phyloP scores from a whole-genome alignment of 2,888 invertebrate species.

The Tortrix viridana region DNA sequence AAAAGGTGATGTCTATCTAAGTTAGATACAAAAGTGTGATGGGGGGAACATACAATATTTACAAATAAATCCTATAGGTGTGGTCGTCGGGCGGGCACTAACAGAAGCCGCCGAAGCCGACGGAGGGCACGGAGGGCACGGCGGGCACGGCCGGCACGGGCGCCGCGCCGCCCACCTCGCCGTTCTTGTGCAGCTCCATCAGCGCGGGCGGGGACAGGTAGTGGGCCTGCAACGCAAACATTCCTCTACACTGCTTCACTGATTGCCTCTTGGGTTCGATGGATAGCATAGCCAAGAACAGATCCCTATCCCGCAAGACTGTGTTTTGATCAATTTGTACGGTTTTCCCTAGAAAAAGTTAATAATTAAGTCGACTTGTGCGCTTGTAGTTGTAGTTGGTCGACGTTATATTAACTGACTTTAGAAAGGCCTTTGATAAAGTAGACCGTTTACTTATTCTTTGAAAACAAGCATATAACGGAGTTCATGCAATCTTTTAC shows the following conservation, averaged over 20 bases:
- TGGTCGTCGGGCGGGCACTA: constrained; percentile 56
- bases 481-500: too few relatives aligned
- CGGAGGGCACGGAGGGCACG: constrained; percentile 75
- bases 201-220: constrained; percentile 75
- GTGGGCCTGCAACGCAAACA: constrained; percentile 60
- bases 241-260: not conserved
- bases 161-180: constrained; percentile 52
- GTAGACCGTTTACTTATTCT: too few relatives aligned
- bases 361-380: too few relatives aligned
- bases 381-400: too few relatives aligned
- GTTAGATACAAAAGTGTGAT: constrained; percentile 51
- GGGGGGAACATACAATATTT: constrained; percentile 78
- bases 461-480: too few relatives aligned
- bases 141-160: constrained; percentile 45
- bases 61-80: constrained; percentile 67
- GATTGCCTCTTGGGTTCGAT: too few relatives aligned
- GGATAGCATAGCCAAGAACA: too few relatives aligned
- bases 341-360: too few relatives aligned
- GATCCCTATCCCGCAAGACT: too few relatives aligned
- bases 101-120: constrained; percentile 81
- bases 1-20: constrained; percentile 21
- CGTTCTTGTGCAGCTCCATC: constrained; percentile 76
- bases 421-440: too few relatives aligned
- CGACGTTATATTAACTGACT: too few relatives aligned
- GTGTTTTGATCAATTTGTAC: too few relatives aligned